Evolutionary conservation across 92 coral and sea anemone genomes (phyloP).

Genomic region (Siderastrea radians): DNA sequence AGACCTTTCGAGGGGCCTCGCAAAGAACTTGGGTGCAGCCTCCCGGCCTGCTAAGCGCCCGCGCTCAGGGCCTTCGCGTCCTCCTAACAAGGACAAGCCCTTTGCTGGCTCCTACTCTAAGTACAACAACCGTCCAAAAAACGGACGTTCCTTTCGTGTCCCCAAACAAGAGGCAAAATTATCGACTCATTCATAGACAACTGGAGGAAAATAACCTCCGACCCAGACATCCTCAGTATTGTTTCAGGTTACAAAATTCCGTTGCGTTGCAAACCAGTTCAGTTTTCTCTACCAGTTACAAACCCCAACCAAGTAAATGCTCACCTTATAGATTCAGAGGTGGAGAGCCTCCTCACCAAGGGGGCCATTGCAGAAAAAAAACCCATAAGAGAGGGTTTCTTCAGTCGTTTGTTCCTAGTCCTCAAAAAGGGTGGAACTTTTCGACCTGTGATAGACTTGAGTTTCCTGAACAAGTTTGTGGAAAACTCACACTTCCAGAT

Average conservation of each 20-base stretch:
- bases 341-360: too few species aligned
- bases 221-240: conserved; percentile 22
- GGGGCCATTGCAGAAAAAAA: background rate
- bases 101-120: background rate
- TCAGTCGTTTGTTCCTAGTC: conserved; percentile 21
- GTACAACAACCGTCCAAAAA: conserved; percentile 20
- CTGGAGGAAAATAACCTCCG: conserved; percentile 34
- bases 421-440: conserved; percentile 26
- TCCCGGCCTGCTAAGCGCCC: conserved; percentile 7
- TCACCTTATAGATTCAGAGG: background rate
- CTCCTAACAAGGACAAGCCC: background rate
- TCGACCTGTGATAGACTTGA: conserved; percentile 43
- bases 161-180: background rate
- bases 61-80: background rate
- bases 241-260: conserved; percentile 41
- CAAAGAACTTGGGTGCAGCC: conserved; percentile 7
- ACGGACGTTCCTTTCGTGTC: conserved; percentile 36
- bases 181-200: conserved; percentile 31
- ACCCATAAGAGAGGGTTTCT: conserved; percentile 5
- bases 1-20: conserved; percentile 12
- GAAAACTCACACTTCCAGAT: conserved; percentile 54
- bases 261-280: conserved; percentile 22
- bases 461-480: conserved; percentile 52
- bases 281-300: conserved; percentile 1
- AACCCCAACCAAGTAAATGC: background rate